Conservation (phyloP, 2,888 invertebrate genomes). For the Branchellion lobata region DNA sequence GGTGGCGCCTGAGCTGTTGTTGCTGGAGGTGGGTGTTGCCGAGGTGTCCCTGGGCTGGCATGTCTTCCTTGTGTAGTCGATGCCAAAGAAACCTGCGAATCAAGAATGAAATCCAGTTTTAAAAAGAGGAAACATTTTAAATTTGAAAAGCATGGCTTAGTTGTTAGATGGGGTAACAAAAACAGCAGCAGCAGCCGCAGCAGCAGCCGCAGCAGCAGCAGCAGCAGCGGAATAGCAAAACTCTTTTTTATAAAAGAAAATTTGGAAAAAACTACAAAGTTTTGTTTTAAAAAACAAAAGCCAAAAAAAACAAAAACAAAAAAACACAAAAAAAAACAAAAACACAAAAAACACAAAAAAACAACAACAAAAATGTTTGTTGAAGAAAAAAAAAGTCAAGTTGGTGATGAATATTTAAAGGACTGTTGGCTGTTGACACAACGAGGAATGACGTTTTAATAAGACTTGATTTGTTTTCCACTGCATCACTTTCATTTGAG, state of each 20-base stretch:
- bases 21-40: not conserved
- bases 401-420: too few species aligned
- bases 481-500: too few species aligned
- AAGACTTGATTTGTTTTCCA: too few species aligned
- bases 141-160: not conserved
- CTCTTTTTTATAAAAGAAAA: not conserved
- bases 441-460: too few species aligned
- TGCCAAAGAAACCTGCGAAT: slow-evolving; percentile 38
- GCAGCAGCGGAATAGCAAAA: too few species aligned
- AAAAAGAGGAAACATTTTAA: not conserved
- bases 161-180: not conserved
- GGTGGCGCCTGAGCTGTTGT: too few species aligned
- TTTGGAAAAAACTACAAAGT: not conserved
- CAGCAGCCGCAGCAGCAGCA: too few species aligned
- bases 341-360: too few species aligned
- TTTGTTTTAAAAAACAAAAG: not conserved
- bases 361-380: too few species aligned
- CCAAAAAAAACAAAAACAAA: not conserved
- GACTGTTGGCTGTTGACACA: too few species aligned
- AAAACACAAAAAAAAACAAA: not conserved
- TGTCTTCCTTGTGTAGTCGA: slow-evolving; percentile 37
- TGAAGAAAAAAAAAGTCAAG: too few species aligned
- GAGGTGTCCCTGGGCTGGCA: not conserved
- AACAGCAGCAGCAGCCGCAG: too few species aligned
- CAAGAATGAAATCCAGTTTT: not conserved